Percentiles rank a stretch among this genome's conserved stretches.
phyloP scores from a whole-genome alignment of 2,113 vertebrate genomes.

The Oxyruncus cristatus region DNA sequence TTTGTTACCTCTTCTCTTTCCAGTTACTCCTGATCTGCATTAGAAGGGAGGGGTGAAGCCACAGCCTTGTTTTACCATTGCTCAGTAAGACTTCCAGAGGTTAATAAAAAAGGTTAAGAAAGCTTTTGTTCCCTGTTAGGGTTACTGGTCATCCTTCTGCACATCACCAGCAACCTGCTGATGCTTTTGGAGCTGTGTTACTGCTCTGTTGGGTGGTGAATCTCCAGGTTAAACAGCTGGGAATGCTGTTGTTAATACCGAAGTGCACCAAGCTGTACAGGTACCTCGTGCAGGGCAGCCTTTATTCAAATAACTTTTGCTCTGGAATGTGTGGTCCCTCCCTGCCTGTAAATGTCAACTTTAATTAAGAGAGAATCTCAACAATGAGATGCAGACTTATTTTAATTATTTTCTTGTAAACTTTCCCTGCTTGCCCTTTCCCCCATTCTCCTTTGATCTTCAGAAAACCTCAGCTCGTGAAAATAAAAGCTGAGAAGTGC shows the following conservation, averaged over 20 bases:
- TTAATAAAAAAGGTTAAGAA: background rate
- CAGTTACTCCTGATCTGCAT: background rate
- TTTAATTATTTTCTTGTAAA: background rate
- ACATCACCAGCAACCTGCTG: background rate
- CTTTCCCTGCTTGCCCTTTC: conserved; percentile 22
- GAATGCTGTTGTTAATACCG: background rate
- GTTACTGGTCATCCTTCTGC: background rate
- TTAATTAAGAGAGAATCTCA: conserved; percentile 42
- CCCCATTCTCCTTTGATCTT: conserved; percentile 26
- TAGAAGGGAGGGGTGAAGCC: background rate
- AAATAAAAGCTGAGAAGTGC: background rate
- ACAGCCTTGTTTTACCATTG: background rate
- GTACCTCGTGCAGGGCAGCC: background rate
- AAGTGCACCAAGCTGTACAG: background rate
- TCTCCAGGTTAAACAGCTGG: background rate
- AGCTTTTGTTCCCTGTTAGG: background rate
- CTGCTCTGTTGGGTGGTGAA: background rate
- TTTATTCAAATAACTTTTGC: conserved; percentile 48
- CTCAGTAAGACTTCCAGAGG: background rate
- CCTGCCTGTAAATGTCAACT: background rate
- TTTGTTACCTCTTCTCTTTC: background rate
- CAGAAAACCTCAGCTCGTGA: conserved; percentile 1
- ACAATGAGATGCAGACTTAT: background rate
- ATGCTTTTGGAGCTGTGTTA: background rate
- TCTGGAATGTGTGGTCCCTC: conserved; percentile 40